Evolutionary conservation across 2,113 vertebrate genomes (phyloP).

Genomic region (Clarias macrocephalus): DNA sequence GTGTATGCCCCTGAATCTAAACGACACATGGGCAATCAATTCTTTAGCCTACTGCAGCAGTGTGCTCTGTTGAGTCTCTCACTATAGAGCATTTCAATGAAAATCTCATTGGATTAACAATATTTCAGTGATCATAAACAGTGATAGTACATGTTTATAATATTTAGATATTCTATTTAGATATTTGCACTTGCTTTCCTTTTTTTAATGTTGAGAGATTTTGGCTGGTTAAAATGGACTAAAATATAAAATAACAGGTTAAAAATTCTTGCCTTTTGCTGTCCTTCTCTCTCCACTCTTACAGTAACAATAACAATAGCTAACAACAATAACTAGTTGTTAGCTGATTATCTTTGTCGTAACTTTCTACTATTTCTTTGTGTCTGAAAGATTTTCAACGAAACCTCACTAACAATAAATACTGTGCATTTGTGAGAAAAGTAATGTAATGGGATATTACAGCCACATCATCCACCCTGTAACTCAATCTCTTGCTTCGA

Average conservation of each 20-base stretch:
- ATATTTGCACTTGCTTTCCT: not conserved
- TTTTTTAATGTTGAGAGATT: not conserved
- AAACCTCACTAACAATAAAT: not conserved
- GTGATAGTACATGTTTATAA: no score
- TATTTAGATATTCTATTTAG: not conserved
- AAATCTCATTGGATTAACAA: not conserved
- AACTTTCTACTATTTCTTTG: not conserved
- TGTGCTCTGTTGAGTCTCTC: not conserved
- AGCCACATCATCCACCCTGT: not conserved
- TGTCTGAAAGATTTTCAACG: not conserved
- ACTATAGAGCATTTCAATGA: not conserved
- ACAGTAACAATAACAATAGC: no score
- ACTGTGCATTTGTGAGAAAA: not conserved
- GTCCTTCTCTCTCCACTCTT: not conserved
- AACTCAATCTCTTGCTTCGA: conserved; percentile 28
- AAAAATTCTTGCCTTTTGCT: not conserved
- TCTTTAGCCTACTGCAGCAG: not conserved
- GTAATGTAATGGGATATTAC: not conserved
- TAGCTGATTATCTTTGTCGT: not conserved
- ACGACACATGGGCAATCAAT: not conserved
- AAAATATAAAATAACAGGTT: not conserved
- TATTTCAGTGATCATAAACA: not conserved
- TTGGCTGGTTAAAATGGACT: not conserved
- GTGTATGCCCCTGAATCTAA: not conserved
- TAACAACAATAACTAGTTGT: not conserved